phyloP scores from a whole-genome alignment of 1,140 invertebrate species.

The Leptinotarsa undecemlineata region DNA sequence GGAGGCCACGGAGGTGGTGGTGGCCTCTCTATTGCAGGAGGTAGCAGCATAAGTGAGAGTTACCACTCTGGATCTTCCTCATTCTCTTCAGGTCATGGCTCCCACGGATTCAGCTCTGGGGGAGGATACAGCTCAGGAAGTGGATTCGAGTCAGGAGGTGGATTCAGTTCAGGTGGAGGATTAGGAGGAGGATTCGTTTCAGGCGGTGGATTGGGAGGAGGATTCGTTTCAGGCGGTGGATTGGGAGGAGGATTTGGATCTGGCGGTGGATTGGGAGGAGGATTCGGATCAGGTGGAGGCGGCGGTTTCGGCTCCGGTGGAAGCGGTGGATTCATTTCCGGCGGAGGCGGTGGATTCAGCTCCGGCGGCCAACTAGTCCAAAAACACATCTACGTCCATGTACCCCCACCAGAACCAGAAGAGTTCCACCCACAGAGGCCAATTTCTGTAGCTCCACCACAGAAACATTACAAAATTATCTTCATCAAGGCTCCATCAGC shows the following conservation, averaged over 20 bases:
- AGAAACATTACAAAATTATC: slow-evolving; percentile 88
- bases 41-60: slow-evolving; percentile 18
- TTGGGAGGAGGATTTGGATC: slow-evolving; percentile 9
- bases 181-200: slow-evolving; percentile 35
- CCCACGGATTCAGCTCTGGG: slow-evolving; percentile 30
- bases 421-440: slow-evolving; percentile 63
- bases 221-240: too few relatives aligned
- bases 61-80: slow-evolving; percentile 22
- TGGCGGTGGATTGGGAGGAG: slow-evolving; percentile 24
- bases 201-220: slow-evolving; percentile 36
- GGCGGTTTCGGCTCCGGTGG: slow-evolving; percentile 19
- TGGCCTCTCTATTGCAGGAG: background rate
- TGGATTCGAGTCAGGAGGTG: slow-evolving; percentile 35
- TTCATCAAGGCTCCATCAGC: slow-evolving; percentile 86
- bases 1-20: background rate
- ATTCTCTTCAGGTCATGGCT: slow-evolving; percentile 26
- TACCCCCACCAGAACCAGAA: slow-evolving; percentile 72
- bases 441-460: slow-evolving; percentile 62
- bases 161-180: slow-evolving; percentile 34
- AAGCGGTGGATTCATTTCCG: slow-evolving; percentile 32
- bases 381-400: slow-evolving; percentile 78
- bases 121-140: slow-evolving; percentile 42
- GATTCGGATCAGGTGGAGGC: slow-evolving; percentile 31
- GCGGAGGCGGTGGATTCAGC: slow-evolving; percentile 29
- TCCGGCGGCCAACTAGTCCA: slow-evolving; percentile 57